Conservation (phyloP, 1,140 invertebrate genomes). For the Triops cancriformis region DNA sequence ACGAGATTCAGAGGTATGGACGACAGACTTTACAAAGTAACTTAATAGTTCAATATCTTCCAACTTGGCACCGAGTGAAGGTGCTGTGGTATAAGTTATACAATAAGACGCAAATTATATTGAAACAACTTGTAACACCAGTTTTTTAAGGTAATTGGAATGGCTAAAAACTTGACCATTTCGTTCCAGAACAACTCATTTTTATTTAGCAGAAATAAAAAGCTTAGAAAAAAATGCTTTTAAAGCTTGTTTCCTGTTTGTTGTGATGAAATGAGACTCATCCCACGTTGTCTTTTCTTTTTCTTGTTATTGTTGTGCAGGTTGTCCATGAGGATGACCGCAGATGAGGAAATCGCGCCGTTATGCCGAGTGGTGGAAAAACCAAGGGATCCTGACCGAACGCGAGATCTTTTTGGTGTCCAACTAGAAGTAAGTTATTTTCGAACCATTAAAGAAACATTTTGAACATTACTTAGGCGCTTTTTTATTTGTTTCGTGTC, state of each 20-base stretch:
- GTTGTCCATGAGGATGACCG: slow-evolving; percentile 17
- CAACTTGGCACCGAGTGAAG: no score
- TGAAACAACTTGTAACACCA: no score
- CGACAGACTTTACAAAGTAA: no score
- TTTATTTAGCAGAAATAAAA: no score
- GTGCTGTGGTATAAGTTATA: no score
- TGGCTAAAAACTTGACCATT: no score
- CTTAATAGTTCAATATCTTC: no score
- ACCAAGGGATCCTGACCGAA: slow-evolving; percentile 41
- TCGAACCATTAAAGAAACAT: not conserved
- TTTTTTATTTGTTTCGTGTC: not conserved
- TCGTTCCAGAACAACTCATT: no score
- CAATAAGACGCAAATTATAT: no score
- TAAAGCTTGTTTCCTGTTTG: not conserved
- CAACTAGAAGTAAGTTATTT: slow-evolving; percentile 49
- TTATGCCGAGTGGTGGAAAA: slow-evolving; percentile 28
- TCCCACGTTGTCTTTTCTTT: not conserved
- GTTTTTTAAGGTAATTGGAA: no score
- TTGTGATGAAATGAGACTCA: not conserved
- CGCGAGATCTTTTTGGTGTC: slow-evolving; percentile 52
- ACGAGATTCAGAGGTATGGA: no score
- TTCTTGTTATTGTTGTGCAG: not conserved
- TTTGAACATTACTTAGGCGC: not conserved
- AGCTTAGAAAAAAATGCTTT: no score
- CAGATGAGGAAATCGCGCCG: slow-evolving; percentile 10